phyloP scores from a whole-genome alignment of 2,888 invertebrate genomes.

The Plemyria rubiginata region DNA sequence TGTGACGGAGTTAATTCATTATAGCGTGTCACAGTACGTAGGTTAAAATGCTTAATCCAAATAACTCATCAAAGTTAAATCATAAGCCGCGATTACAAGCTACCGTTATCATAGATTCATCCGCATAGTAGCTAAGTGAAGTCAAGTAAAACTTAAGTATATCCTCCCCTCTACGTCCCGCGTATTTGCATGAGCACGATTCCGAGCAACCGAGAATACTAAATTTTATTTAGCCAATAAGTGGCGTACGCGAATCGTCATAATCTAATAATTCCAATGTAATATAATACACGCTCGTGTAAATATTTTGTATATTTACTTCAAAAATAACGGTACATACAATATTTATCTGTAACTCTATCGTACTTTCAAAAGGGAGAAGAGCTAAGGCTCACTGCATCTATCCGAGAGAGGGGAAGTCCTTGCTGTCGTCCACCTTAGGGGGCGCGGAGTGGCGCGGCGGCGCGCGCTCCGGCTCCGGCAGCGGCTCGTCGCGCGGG shows the following conservation, averaged over 20 bases:
- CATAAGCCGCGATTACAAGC: slow-evolving; percentile 82
- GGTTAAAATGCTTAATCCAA: slow-evolving; percentile 71
- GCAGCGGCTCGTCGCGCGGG: slow-evolving; percentile 64
- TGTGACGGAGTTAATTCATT: slow-evolving; percentile 82
- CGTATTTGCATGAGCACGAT: slow-evolving; percentile 55
- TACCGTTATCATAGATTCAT: slow-evolving; percentile 76
- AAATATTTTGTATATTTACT: slow-evolving; percentile 86
- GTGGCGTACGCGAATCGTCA: slow-evolving; percentile 52
- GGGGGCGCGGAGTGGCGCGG: slow-evolving; percentile 85
- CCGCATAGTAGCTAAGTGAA: slow-evolving; percentile 71
- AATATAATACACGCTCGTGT: slow-evolving; percentile 83
- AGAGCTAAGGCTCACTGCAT: slow-evolving; percentile 71
- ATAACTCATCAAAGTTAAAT: slow-evolving; percentile 73
- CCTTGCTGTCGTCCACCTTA: slow-evolving; percentile 97
- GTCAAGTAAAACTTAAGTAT: slow-evolving; percentile 71
- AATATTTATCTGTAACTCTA: slow-evolving; percentile 83
- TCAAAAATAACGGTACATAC: slow-evolving; percentile 85
- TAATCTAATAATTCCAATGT: slow-evolving; percentile 51
- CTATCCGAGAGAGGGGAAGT: slow-evolving; percentile 97
- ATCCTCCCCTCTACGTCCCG: slow-evolving; percentile 72
- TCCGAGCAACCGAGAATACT: slow-evolving; percentile 48
- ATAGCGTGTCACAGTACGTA: slow-evolving; percentile 76
- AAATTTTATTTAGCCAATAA: slow-evolving; percentile 44
- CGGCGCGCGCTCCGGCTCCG: slow-evolving; percentile 66
- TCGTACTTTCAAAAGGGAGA: slow-evolving; percentile 77